Evolutionary conservation across 2,888 invertebrate species (phyloP).

Genomic region (Ypsolopha sequella): DNA sequence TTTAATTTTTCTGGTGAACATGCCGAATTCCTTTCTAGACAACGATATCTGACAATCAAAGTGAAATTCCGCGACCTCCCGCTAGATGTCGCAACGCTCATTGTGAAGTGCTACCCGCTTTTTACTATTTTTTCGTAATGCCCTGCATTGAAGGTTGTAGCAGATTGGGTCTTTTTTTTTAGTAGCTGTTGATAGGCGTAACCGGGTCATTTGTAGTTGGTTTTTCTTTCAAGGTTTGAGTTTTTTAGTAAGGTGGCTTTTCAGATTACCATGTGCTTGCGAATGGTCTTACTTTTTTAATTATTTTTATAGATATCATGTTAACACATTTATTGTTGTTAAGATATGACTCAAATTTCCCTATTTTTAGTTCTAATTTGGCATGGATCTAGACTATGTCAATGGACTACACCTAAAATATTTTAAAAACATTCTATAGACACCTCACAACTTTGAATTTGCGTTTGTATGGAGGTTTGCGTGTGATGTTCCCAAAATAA

Average conservation of each 20-base stretch:
- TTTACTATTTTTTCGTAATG: slow-evolving; percentile 13
- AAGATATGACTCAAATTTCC: too few relatives aligned
- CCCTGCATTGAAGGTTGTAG: slow-evolving; percentile 12
- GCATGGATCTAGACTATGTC: too few relatives aligned
- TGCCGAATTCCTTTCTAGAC: not conserved
- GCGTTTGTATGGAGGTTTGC: too few relatives aligned
- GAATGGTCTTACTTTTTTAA: not conserved
- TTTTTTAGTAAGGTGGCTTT: not conserved
- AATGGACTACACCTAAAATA: too few relatives aligned
- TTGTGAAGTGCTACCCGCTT: slow-evolving; percentile 6
- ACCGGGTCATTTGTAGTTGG: slow-evolving; percentile 7
- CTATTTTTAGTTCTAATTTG: too few relatives aligned
- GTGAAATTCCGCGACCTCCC: slow-evolving; percentile 54
- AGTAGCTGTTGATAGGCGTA: slow-evolving; percentile 5
- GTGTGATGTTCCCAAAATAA: too few relatives aligned
- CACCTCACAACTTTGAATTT: too few relatives aligned
- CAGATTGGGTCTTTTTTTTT: slow-evolving; percentile 7
- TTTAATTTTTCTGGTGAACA: too few relatives aligned
- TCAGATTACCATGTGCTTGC: too few relatives aligned
- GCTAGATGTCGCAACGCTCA: slow-evolving; percentile 8
- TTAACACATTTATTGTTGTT: too few relatives aligned
- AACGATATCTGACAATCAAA: slow-evolving; percentile 12
- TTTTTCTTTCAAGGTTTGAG: not conserved
- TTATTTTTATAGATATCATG: too few relatives aligned
- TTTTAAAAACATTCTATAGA: too few relatives aligned